Base-by-base conservation (phyloP, 2,888 invertebrate genomes). In the Azorinus chamasolen region DNA sequence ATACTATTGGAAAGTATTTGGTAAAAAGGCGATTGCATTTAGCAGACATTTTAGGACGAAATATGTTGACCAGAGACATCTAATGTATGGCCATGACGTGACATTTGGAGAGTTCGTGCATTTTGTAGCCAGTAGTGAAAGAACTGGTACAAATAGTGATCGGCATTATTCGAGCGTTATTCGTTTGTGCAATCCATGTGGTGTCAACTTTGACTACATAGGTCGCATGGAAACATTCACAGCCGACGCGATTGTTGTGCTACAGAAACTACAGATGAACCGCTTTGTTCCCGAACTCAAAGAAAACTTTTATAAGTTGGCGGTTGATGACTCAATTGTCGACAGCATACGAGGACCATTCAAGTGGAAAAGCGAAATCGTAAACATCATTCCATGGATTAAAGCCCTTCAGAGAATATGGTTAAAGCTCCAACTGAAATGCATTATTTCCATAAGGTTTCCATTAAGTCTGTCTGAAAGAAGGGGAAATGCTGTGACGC, bases 371-470 rank as follows among this genome's bases (percentile, higher is more conserved):
- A 57, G 45, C 18, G 61, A 61, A 20, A 41, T 80, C 25, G 0
- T 58, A 16, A 69, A 69, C 27, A 53, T 43, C 16, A 80, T 80
- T 46, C 53, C 65, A 22, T 80, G 80, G 80, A 73, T 73, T 8
- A 64, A 72, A 41, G 76, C 80, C 6, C 37, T 80, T 2, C 66
- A 51, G 14, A 39, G 80, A 37, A 57, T 80, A 8, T 80, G 80
- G 80, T 55, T 76, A 18, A 80, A 80, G 32, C 65, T 80, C 14
- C 80, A 80, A 46, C 65, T 80, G 72, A 32, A 70, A 12, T 76
- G 80, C 16, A 69, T 80, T 18, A 73, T 80, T 32, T 54, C 55
- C 1, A 27, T 41, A 20, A 48, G 62, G 2, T 48, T 61, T 14
- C 41, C 20, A 37, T 46, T 76, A 41, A 48, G 48, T 3, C 16